Evolutionary conservation across 92 coral and sea anemone species (phyloP), one percentile per base, ranked within the genome.

Genomic region (Zoanthus solanderi): DNA sequence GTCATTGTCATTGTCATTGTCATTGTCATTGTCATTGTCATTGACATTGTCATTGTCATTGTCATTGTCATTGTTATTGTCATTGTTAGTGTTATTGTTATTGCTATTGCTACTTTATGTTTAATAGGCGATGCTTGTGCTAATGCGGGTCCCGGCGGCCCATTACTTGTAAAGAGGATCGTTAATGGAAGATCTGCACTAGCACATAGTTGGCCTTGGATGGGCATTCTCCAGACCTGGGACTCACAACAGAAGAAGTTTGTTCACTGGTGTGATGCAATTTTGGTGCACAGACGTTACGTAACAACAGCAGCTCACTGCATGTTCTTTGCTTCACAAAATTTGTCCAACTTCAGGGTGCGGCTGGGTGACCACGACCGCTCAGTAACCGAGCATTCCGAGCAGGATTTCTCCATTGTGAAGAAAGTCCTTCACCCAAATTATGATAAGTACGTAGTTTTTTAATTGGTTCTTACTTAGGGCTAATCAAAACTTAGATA

Each of bases 271-370:
- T 80, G 85, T 65, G 85, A 23, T 56, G 85, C 74, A 7, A 45
- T 65, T 61, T 45, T 80, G 30, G 74, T 80, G 11, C 74, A 80
- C 18, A 8, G 45, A 23, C 50, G 42, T 17, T 44, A 31, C 8
- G 74, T 80, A 0, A 45, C 85, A 10, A 80, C 85, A 7, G 85
- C 85, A 4, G 85, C 85, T 2, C 85, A 80, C 60, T 80, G 85
- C 56, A 80, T 80, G 75, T 63, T 42, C 57, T 80, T 80, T 45
- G 74, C 74, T 7, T 80, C 85, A n/a, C 58, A 80, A 65, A 80
- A 80, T 58, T 18, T 80, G 57, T 14, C 85, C 17, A 53, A 80
- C 57, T 80, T 80, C 60, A 80, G 73, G 13, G 75, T 80, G 14
- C 57, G 75, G 16, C 54, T 80, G 8, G 85, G 85, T 4, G 74